Conservation (phyloP, 2,888 invertebrate species). For the Drosophila niveifrons region DNA sequence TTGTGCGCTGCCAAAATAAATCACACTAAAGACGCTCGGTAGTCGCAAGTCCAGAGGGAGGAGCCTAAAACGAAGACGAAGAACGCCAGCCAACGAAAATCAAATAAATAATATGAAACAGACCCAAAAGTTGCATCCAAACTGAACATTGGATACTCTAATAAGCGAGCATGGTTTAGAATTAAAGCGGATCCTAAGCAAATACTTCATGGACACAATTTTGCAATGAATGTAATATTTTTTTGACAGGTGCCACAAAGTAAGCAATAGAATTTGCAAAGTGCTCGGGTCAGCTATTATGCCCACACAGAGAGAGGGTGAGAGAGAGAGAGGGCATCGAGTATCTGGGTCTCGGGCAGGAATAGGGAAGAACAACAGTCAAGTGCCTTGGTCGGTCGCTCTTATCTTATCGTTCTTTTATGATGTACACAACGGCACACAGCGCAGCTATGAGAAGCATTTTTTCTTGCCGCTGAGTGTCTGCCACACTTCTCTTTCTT, state of each 20-base stretch:
- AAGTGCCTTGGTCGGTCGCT: conserved; percentile 62
- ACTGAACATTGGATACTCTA: conserved; percentile 16
- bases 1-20: conserved; percentile 77
- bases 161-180: background rate
- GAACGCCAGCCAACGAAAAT: conserved; percentile 59
- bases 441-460: conserved; percentile 58
- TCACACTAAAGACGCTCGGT: conserved; percentile 72
- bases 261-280: conserved; percentile 10
- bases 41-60: conserved; percentile 8
- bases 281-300: conserved; percentile 6
- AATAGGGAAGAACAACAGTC: conserved; percentile 43
- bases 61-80: conserved; percentile 23
- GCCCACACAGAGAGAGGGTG: background rate
- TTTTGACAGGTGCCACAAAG: conserved; percentile 4
- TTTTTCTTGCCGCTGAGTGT: conserved; percentile 52
- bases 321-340: background rate
- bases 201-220: background rate
- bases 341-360: conserved; percentile 1
- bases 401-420: conserved; percentile 79
- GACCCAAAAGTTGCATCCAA: background rate
- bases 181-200: background rate
- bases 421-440: conserved; percentile 76
- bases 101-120: conserved; percentile 60
- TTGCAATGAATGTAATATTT: background rate
- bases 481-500: background rate